phyloP scores from a whole-genome alignment of 1,140 invertebrate genomes.

The Zaprionus lachaisei region DNA sequence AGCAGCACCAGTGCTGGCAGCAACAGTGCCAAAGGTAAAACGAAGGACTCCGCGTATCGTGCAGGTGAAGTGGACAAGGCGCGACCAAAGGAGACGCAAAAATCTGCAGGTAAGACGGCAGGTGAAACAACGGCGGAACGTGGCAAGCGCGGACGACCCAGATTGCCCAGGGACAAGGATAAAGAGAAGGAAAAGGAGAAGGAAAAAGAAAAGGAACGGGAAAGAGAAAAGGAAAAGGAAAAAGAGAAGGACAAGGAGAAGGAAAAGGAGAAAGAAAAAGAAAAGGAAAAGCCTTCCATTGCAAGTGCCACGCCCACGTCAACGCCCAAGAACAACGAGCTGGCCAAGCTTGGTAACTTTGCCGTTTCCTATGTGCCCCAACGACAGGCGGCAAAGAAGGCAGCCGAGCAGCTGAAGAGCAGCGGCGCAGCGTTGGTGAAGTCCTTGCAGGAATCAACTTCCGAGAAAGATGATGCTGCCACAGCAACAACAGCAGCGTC shows the following conservation, averaged over 20 bases:
- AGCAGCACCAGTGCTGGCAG: constrained; percentile 13
- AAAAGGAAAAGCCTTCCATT: constrained; percentile 18
- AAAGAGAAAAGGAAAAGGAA: constrained; percentile 4
- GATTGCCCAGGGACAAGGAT: constrained; percentile 16
- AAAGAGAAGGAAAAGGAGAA: constrained; percentile 32
- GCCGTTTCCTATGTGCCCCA: constrained; percentile 93
- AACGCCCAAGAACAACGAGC: constrained; percentile 83
- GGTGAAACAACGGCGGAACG: constrained; percentile 59
- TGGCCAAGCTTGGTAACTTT: constrained; percentile 88
- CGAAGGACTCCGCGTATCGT: constrained; percentile 37
- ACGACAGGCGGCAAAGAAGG: constrained; percentile 95
- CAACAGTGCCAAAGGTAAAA: constrained; percentile 37
- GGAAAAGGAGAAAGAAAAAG: constrained; percentile 27
- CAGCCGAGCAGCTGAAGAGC: constrained; percentile 94
- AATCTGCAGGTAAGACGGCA: constrained; percentile 48
- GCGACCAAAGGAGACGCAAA: constrained; percentile 64
- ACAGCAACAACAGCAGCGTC: constrained; percentile 4
- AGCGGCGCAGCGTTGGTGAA: constrained; percentile 87
- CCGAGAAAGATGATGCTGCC: constrained; percentile 20
- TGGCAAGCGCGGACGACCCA: constrained; percentile 71
- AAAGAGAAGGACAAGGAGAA: constrained; percentile 2
- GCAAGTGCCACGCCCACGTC: constrained; percentile 1
- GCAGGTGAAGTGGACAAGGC: constrained; percentile 34
- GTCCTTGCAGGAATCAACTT: constrained; percentile 70
- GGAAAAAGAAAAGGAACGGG: constrained; percentile 28